Percentiles rank a stretch among this genome's conserved stretches.
phyloP scores from a whole-genome alignment of 2,113 vertebrate genomes.

The Vombatus ursinus region DNA sequence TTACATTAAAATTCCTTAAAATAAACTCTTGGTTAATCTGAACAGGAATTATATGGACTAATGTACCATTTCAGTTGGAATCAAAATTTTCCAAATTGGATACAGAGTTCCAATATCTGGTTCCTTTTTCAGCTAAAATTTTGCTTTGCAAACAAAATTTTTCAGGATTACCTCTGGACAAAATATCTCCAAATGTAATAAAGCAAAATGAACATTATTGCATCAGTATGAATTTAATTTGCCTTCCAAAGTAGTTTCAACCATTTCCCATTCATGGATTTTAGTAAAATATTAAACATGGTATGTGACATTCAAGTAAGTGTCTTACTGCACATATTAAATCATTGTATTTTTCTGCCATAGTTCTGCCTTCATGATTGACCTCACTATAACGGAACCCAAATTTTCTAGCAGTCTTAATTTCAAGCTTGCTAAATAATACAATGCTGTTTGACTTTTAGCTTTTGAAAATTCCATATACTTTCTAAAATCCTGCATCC shows the following conservation, averaged over 20 bases:
- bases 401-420: not conserved
- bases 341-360: slow-evolving; percentile 48
- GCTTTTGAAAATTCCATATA: not conserved
- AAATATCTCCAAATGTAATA: not conserved
- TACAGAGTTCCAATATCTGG: not conserved
- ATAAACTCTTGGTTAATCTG: not conserved
- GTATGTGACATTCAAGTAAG: slow-evolving; percentile 9
- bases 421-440: slow-evolving; percentile 45
- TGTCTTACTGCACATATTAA: slow-evolving; percentile 25
- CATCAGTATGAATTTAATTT: not conserved
- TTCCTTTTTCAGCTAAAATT: slow-evolving; percentile 9
- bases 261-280: not conserved
- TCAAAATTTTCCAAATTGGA: not conserved
- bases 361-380: not conserved
- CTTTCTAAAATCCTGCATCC: slow-evolving; percentile 45
- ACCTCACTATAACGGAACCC: not conserved
- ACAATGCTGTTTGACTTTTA: slow-evolving; percentile 17
- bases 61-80: not conserved
- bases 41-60: slow-evolving; percentile 23
- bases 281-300: slow-evolving; percentile 24
- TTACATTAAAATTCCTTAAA: not conserved
- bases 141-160: not conserved
- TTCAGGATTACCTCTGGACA: not conserved
- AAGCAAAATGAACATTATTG: not conserved
- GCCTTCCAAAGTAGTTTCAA: not conserved